These are phyloP conservation scores for Botia kubotai DNA, from an alignment of 2,797 vertebrate species.

Conservation along the genomic window DNA sequence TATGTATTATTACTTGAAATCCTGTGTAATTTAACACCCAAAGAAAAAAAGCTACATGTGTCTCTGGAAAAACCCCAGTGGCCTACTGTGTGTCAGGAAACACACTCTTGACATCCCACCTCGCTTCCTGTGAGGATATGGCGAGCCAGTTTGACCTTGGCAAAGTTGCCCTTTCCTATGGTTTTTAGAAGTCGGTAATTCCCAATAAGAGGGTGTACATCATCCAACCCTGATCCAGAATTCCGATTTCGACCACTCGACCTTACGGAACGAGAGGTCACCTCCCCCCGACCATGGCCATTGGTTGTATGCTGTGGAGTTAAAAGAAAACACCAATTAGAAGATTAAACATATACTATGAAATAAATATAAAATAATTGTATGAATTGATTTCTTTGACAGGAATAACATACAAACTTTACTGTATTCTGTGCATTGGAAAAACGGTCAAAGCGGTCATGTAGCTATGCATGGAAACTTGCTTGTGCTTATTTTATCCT, in stretches of 20 bases:
- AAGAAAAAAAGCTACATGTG: slow-evolving; percentile 9
- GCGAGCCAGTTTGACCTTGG: slow-evolving; percentile 96
- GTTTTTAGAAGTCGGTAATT: slow-evolving; percentile 98
- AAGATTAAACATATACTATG: background rate
- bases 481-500: background rate
- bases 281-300: slow-evolving; percentile 85
- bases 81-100: slow-evolving; percentile 40
- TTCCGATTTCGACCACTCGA: slow-evolving; percentile 88
- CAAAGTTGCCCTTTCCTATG: slow-evolving; percentile 98
- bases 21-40: background rate
- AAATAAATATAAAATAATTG: background rate
- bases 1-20: background rate
- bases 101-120: slow-evolving; percentile 76
- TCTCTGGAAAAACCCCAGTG: background rate
- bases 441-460: background rate
- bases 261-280: slow-evolving; percentile 76
- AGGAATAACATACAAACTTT: background rate
- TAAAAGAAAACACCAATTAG: too few species aligned
- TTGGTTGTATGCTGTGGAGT: slow-evolving; percentile 82
- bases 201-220: slow-evolving; percentile 94
- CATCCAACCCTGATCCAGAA: slow-evolving; percentile 82
- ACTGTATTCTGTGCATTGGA: background rate
- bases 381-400: background rate
- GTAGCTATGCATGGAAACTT: background rate
- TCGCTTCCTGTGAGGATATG: slow-evolving; percentile 98